Evolutionary conservation across 1,140 invertebrate species (phyloP), one percentile per base, ranked within the genome.

Genomic region (Zaprionus kolodkinae): DNA sequence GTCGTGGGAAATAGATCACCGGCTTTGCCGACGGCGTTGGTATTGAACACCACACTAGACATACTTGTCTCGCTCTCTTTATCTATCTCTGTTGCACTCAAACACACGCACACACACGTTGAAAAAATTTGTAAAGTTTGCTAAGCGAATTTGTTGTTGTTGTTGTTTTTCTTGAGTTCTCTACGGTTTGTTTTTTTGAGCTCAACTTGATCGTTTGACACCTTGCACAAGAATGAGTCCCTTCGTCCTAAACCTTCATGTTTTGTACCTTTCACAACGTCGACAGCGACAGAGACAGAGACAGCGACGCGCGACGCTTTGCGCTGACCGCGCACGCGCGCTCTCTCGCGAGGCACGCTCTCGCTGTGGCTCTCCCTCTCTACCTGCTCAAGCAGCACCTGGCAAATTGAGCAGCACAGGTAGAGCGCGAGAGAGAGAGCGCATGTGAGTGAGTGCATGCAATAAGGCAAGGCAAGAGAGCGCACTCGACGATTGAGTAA

Each of bases 151-250:
- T 38, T 64, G 57, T 62, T 54, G 17, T 38, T 55, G 50, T 67
- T 56, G 48, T 55, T 55, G 52, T 71, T 38, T 40, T 72, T 73
- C 76, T 60, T 74, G 63, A 54, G n/a, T 43, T 43, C 56, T 83
- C 63, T 77, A 68, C 76, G 59, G 71, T 15, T 78, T 45, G 45
- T 30, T 36, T 35, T 36, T 35, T 35, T 35, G 33, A 33, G 21
- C 63, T 81, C 68, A 84, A 84, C 78, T 88, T 88, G 85, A 88
- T 88, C 84, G 85, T 72, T 78, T 81, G 80, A 88, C 85, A 88
- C 86, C 85, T 89, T 89, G 75, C 85, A 89, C 80, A 88, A 89
- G 84, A 88, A 85, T 88, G 84, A 88, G 84, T 89, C 84, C 84
- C 84, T 88, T 88, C 85, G 84, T 88, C 84, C 84, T 88, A 88